These are phyloP conservation scores for Ophthalmotilapia sp. DNA, from an alignment of 2,113 vertebrate genomes.

Conservation along the genomic window DNA sequence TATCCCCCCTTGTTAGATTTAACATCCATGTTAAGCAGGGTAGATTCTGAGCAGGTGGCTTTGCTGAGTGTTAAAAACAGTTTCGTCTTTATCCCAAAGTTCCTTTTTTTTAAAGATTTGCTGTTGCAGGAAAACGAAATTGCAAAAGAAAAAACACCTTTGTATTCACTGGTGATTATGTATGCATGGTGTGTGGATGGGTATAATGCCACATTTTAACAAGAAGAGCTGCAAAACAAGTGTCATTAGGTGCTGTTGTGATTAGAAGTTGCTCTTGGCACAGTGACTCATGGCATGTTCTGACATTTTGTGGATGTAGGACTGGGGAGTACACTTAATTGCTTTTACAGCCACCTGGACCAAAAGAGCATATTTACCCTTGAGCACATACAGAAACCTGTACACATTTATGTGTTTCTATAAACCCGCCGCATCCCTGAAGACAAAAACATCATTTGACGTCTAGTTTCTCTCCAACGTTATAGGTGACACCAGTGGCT, in stretches of 20 bases:
- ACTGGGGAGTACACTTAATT: slow-evolving; percentile 18
- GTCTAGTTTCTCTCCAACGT: not conserved
- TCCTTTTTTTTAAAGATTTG: not conserved
- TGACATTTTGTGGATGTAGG: slow-evolving; percentile 8
- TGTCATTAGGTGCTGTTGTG: not conserved
- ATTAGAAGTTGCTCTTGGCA: not conserved
- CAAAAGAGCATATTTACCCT: slow-evolving; percentile 26
- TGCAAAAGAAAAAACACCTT: not conserved
- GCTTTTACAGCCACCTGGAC: slow-evolving; percentile 48
- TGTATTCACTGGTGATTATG: not conserved
- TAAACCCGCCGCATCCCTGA: not conserved
- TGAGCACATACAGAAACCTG: not conserved
- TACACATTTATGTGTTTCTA: not conserved
- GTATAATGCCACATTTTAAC: not conserved
- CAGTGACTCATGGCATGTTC: slow-evolving; percentile 15
- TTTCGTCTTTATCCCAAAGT: not conserved
- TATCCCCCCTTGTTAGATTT: slow-evolving; percentile 59
- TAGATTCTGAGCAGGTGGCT: not conserved
- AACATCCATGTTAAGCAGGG: slow-evolving; percentile 42
- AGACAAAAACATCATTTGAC: not conserved
- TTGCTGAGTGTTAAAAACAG: slow-evolving; percentile 6
- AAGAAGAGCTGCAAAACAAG: not conserved
- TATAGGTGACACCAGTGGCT: slow-evolving; percentile 88
- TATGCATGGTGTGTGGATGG: not conserved
- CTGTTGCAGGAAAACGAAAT: not conserved